These are phyloP conservation scores for Saccostrea glomerata DNA, from an alignment of 1,140 invertebrate genomes.

Conservation along the genomic window DNA sequence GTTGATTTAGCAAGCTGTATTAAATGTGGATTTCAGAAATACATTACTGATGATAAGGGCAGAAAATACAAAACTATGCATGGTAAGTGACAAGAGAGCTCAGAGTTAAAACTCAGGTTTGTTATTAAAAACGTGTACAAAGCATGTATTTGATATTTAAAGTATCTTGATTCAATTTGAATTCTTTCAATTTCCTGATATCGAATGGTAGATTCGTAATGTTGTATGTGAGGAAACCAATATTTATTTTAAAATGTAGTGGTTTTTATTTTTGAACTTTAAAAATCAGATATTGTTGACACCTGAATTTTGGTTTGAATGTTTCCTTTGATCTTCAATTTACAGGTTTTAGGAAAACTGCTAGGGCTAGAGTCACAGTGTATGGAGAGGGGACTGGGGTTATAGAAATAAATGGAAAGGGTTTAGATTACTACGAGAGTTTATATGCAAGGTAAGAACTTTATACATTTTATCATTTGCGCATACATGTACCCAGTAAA, in stretches of 20 bases:
- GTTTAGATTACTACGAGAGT: neutral
- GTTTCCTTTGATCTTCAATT: neutral
- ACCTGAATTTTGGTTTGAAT: too few species aligned
- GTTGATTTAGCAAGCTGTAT: too few species aligned
- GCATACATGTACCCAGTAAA: too few species aligned
- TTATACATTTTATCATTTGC: too few species aligned
- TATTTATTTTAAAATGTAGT: too few species aligned
- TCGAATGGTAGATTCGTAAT: too few species aligned
- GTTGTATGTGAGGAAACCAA: too few species aligned
- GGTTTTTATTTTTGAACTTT: too few species aligned
- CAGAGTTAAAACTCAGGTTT: neutral
- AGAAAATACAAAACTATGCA: neutral
- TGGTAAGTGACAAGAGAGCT: neutral
- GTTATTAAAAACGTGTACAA: neutral
- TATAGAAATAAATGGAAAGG: conserved; percentile 3
- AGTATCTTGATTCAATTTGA: neutral
- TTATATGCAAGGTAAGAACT: neutral
- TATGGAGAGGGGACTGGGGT: neutral
- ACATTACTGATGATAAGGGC: neutral
- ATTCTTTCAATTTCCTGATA: neutral
- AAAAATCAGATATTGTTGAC: too few species aligned
- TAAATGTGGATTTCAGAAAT: neutral
- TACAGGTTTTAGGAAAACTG: neutral
- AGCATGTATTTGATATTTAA: neutral
- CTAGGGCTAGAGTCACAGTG: neutral